Conservation (phyloP, 2,113 vertebrate genomes). For the Gymnobelideus leadbeateri region DNA sequence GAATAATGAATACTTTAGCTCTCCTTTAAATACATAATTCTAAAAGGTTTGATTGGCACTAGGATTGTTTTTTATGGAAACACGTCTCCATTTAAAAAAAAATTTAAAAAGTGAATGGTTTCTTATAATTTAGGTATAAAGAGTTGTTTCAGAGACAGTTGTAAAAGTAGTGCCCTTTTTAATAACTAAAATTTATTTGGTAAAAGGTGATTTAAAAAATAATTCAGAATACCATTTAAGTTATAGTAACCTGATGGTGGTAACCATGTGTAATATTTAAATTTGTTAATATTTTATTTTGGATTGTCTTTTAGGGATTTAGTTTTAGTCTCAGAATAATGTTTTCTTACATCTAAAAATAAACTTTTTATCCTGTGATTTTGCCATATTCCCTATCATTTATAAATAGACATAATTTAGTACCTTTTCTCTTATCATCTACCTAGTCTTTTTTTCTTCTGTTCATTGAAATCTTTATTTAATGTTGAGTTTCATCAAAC, state of each 20-base stretch:
- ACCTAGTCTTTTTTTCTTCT: neutral
- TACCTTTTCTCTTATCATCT: neutral
- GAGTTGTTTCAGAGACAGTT: neutral
- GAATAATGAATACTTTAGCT: neutral
- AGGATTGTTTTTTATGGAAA: neutral
- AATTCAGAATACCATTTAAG: neutral
- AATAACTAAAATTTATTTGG: neutral
- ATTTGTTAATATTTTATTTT: neutral
- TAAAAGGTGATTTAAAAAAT: neutral
- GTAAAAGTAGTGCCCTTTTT: neutral
- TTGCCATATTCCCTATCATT: neutral
- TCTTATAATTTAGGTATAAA: neutral
- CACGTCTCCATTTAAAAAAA: neutral
- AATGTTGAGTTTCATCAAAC: slow-evolving; percentile 51
- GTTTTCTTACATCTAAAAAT: neutral
- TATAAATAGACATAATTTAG: neutral
- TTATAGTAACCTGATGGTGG: neutral
- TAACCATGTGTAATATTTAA: neutral
- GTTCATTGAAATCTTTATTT: slow-evolving; percentile 25
- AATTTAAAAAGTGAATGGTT: too few relatives aligned
- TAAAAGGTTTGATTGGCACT: neutral
- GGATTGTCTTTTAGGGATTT: neutral
- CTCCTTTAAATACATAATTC: neutral
- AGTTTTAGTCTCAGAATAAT: neutral
- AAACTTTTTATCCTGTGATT: neutral